Conservation (phyloP, 2,888 invertebrate species). For the Xanthorhoe designata region DNA sequence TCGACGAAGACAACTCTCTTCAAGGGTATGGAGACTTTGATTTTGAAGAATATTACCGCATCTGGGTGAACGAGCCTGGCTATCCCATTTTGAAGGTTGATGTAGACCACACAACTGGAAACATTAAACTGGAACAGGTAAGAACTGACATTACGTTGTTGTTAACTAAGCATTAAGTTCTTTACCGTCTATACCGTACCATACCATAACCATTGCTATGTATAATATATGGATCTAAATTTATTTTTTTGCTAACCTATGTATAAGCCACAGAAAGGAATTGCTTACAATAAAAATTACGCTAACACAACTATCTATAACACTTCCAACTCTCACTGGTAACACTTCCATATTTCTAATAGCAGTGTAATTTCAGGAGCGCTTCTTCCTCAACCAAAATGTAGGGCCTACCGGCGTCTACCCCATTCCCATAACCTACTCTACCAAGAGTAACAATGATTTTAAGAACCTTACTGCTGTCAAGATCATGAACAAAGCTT, state of each 20-base stretch:
- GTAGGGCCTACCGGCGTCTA: conserved; percentile 64
- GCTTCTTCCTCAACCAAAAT: conserved; percentile 81
- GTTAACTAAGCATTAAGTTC: background rate
- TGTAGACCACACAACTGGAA: conserved; percentile 67
- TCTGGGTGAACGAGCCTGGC: conserved; percentile 87
- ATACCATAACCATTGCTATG: too few relatives aligned
- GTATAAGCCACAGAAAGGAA: too few relatives aligned
- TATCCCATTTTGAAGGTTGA: conserved; percentile 85
- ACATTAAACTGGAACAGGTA: conserved; percentile 72
- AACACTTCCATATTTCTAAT: background rate
- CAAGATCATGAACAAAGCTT: conserved; percentile 78
- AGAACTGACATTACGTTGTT: conserved; percentile 21
- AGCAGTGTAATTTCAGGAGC: conserved; percentile 68
- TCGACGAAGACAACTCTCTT: conserved; percentile 60
- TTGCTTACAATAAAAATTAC: too few relatives aligned
- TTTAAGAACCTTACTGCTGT: conserved; percentile 65
- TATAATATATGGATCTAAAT: too few relatives aligned
- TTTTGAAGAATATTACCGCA: conserved; percentile 79
- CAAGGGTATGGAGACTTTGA: conserved; percentile 63
- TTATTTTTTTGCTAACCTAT: too few relatives aligned
- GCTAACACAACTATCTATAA: too few relatives aligned
- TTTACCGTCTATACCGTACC: too few relatives aligned
- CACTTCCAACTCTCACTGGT: too few relatives aligned
- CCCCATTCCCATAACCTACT: conserved; percentile 77
- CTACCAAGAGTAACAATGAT: conserved; percentile 62